Base-by-base conservation (phyloP, 92 coral and sea anemone genomes). In the Palythoa caribaeorum region DNA sequence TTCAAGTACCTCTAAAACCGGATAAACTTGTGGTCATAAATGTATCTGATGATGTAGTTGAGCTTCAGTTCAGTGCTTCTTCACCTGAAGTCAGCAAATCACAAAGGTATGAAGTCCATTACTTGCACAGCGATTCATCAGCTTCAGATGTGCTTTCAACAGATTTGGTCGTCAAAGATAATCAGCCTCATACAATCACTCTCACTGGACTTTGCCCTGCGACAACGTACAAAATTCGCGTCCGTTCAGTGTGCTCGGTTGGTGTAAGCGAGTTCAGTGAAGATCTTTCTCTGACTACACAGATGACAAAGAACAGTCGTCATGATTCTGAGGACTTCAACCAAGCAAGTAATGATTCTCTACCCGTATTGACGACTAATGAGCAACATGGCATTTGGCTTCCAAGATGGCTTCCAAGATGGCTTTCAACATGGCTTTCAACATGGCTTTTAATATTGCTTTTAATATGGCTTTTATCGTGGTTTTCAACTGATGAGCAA, bases 171-270 rank as follows among this genome's bases (percentile, higher is more conserved):
- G 2, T 76, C 40, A 39, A 72, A 11, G 54, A 63, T 6, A 12
- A 15, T 81, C 75, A 65, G 36, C 48, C 48, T 0, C 86, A 16
- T 51, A 9, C 75, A 53, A 54, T 55, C 36, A 63, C 57, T 65
- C 53, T 81, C 17, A 57, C 53, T 20, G 86, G 75, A 81, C 86
- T 81, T 38, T 21, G 55, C 38, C 86, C 86, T 3, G 76, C 76
- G 21, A 70, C 74, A 70, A 10, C 74, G 3, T 70, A 70, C 47
- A 70, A 70, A 38, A 9, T 70, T 40, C 74, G 74, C 5, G 10
- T 70, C 36, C 47, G 74, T 14, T 70, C 74, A 1, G 5, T 70
- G 74, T 70, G 40, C 74, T 7, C 40, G 16, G 74, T 70, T 1
- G 74, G 74, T 70, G 74, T 28, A 70, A 70, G 74, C 40, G 74